Percentiles rank a stretch among this genome's conserved stretches.
phyloP scores from a whole-genome alignment of 2,113 vertebrate genomes.

The Gavia stellata region DNA sequence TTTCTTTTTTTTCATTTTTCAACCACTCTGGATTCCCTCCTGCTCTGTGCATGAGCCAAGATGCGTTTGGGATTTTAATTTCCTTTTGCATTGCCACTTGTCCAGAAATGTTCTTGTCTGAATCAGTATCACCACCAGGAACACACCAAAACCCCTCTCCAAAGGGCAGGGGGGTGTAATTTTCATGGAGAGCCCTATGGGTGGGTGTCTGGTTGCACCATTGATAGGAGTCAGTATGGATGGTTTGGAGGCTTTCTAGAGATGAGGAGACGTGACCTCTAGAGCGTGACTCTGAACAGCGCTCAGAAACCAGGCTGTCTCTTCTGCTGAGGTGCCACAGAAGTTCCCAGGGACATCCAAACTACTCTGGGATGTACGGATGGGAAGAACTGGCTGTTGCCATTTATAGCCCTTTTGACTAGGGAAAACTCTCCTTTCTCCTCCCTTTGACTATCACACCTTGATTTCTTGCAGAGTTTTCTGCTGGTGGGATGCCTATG shows the following conservation, averaged over 20 bases:
- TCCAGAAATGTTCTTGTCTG: neutral
- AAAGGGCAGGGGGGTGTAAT: neutral
- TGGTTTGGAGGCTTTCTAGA: neutral
- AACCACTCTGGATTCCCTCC: neutral
- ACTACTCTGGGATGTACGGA: neutral
- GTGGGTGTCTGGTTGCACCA: neutral
- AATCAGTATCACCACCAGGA: neutral
- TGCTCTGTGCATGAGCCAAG: neutral
- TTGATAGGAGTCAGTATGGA: neutral
- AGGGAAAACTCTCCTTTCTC: neutral
- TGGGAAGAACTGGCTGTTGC: neutral
- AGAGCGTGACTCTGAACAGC: neutral
- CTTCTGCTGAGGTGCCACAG: neutral
- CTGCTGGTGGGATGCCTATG: neutral
- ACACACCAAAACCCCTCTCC: neutral
- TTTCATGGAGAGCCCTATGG: neutral
- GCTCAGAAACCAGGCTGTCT: neutral
- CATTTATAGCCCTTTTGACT: neutral
- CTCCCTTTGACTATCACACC: neutral
- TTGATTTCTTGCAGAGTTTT: neutral
- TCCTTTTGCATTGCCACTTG: neutral
- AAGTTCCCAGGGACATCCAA: neutral
- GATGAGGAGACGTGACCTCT: neutral
- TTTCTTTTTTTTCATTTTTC: neutral
- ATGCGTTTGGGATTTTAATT: conserved; percentile 15